phyloP scores from a whole-genome alignment of 2,797 vertebrate species.

The Argyrosomus regius region DNA sequence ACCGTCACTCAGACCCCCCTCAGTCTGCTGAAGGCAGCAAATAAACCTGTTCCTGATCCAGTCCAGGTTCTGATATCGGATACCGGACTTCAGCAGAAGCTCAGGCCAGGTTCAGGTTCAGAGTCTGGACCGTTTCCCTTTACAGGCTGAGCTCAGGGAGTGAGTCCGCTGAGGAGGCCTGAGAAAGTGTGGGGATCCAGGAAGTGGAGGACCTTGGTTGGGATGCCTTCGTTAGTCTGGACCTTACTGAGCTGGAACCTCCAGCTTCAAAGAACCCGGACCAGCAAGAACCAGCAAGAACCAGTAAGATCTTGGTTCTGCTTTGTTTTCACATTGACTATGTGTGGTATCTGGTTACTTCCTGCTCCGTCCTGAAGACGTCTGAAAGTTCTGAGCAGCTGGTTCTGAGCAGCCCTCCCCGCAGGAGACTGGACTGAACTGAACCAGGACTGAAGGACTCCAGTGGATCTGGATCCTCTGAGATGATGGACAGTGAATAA shows the following conservation, averaged over 20 bases:
- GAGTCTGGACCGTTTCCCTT: neutral
- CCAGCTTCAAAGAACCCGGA: neutral
- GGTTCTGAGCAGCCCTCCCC: too few species aligned
- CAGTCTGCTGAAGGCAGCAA: conserved; percentile 21
- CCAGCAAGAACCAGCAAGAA: neutral
- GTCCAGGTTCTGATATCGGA: neutral
- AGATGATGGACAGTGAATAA: neutral
- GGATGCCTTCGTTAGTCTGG: neutral
- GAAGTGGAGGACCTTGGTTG: neutral
- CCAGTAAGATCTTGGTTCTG: neutral
- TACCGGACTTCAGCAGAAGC: neutral
- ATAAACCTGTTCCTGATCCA: conserved; percentile 10
- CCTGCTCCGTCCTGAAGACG: too few species aligned
- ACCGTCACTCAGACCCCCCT: conserved; percentile 1
- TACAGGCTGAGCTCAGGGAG: neutral
- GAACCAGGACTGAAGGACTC: too few species aligned
- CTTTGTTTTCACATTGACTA: too few species aligned
- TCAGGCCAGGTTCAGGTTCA: neutral
- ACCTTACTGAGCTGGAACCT: neutral
- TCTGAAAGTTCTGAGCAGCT: too few species aligned
- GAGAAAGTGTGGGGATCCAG: neutral
- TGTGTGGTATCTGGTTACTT: too few species aligned
- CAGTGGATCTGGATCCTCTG: too few species aligned
- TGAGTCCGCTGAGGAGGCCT: neutral
- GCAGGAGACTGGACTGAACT: too few species aligned